Percentiles rank a stretch among this genome's conserved stretches.
Conservation (phyloP, 1,140 invertebrate species). For the Belonocnema kinseyi region DNA sequence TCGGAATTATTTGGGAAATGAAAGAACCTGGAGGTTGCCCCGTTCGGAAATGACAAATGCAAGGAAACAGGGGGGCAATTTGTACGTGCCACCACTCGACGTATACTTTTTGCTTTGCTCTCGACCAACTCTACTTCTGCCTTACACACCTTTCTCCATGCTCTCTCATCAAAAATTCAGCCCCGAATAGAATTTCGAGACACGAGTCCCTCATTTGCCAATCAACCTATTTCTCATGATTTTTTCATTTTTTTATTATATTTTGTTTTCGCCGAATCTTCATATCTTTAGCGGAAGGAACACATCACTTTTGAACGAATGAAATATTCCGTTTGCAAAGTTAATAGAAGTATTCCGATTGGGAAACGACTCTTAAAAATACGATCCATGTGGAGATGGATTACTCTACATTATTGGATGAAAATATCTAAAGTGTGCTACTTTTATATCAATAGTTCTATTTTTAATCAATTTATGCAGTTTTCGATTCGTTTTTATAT, state of each 20-base stretch:
- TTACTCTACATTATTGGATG: too few species aligned
- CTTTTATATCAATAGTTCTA: too few species aligned
- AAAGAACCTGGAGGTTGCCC: conserved; percentile 66
- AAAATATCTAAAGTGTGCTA: too few species aligned
- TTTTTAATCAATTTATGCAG: too few species aligned
- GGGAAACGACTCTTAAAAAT: too few species aligned
- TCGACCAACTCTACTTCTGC: conserved; percentile 38
- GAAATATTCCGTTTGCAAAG: too few species aligned
- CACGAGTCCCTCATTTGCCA: conserved; percentile 11
- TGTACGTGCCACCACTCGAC: conserved; percentile 64
- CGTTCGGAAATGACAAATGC: conserved; percentile 69
- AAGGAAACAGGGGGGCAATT: conserved; percentile 70
- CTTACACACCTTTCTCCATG: conserved; percentile 42
- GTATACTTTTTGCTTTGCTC: conserved; percentile 57
- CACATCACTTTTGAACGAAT: too few species aligned
- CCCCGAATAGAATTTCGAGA: conserved; percentile 36
- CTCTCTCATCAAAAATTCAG: conserved; percentile 48
- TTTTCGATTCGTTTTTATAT: too few species aligned
- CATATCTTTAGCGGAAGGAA: too few species aligned
- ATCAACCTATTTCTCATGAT: not conserved
- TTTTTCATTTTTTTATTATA: not conserved
- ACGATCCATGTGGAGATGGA: too few species aligned
- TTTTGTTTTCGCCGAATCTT: too few species aligned
- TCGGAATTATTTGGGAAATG: conserved; percentile 70
- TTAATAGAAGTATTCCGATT: too few species aligned